Evolutionary conservation across 1,140 invertebrate species (phyloP), one percentile per base, ranked within the genome.

Genomic region (Melipona quadrifasciata): DNA sequence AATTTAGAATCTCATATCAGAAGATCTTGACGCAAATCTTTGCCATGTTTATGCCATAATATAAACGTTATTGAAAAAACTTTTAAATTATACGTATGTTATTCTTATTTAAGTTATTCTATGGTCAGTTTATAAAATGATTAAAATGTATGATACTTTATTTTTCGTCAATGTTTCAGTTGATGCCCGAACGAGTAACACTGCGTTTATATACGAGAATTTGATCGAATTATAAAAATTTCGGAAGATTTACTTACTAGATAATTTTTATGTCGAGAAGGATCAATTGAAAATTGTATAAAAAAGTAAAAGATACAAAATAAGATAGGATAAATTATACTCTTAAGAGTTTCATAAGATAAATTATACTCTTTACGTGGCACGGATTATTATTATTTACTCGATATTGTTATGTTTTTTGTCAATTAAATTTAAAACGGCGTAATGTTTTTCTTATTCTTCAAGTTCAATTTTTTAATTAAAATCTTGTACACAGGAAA

Each of bases 11-110:
- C 68, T 85, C 83, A 53, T 27, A 34, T 67, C 51, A 51, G 31
- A 73, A 51, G 19, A 57, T 65, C 19, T 85, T 19, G 47, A 61
- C 31, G 47, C 39, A 84, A 39, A 58, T 83, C 16, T 78, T 83
- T 84, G 83, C 83, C 83, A 84, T 80, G 70, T 61, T 72, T 80
- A 65, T 39, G 83, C 83, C 83, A 85, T 85, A 85, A 55, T 61
- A 61, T 39, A 34, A 39, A 70, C 19, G 16, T 57, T 65, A 73
- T 14, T 5, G 16, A 31, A 31, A 53, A 34, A 53, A 10, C 21
- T 53, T 71, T 53, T 19, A 71, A 78, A 79, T 21, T 47, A 27
- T 82, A 19, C 31, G n/a, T 71, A 58, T 11, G 65, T 70, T 70
- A 71, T 58, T 68, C 34, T 83, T 78, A 70, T 14, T 77, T 77